Conservation (phyloP, 2,113 vertebrate species). For the Channa argus region DNA sequence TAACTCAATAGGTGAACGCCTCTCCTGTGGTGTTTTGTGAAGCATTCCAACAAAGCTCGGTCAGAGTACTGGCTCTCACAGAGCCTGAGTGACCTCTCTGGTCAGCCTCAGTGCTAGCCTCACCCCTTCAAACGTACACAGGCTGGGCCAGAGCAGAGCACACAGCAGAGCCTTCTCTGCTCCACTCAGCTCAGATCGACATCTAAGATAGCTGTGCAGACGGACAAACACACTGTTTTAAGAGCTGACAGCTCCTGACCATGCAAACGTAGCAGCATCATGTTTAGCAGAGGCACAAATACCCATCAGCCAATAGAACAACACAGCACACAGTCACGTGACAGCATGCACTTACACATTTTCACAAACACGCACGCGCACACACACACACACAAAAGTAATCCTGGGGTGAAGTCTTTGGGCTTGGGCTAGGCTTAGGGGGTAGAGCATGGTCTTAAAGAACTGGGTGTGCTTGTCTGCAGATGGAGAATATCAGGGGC, state of each 20-base stretch:
- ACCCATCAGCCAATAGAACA: conserved; percentile 39
- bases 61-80: conserved; percentile 25
- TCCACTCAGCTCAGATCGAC: conserved; percentile 70
- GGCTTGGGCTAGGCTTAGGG: conserved; percentile 53
- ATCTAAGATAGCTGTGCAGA: conserved; percentile 65
- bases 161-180: conserved; percentile 59
- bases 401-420: conserved; percentile 50
- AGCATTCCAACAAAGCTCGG: conserved; percentile 13
- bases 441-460: conserved; percentile 50
- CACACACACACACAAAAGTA: conserved; percentile 16
- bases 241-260: conserved; percentile 64
- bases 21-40: conserved; percentile 15
- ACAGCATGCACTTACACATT: neutral
- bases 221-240: conserved; percentile 63
- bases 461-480: conserved; percentile 59
- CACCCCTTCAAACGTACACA: conserved; percentile 48
- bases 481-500: conserved; percentile 63
- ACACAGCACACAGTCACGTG: conserved; percentile 46
- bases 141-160: conserved; percentile 46
- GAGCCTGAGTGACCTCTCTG: conserved; percentile 66
- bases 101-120: conserved; percentile 45
- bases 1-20: neutral
- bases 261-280: conserved; percentile 61
- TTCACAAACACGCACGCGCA: neutral
- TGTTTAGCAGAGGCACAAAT: conserved; percentile 45